Percentiles rank a stretch among this genome's conserved stretches.
Evolutionary conservation across 2,113 vertebrate genomes (phyloP).

Genomic region (Prochilodus magdalenae): DNA sequence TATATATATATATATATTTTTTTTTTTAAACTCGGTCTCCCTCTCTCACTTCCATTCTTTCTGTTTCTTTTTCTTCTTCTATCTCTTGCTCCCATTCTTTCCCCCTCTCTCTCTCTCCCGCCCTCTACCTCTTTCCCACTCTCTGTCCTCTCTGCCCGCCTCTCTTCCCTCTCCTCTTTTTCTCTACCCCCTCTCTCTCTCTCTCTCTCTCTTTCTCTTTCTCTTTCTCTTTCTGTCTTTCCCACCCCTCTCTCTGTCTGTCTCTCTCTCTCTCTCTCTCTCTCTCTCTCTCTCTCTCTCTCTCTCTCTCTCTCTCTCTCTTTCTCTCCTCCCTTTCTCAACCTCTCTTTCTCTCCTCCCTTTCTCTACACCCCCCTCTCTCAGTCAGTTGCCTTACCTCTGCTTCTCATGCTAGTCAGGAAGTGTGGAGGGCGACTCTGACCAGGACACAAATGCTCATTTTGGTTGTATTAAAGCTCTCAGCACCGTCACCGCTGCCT

Average conservation of each 20-base stretch:
- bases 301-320: not conserved
- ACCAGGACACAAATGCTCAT: not conserved
- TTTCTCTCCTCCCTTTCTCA: not conserved
- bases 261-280: not conserved
- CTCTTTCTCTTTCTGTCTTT: not conserved
- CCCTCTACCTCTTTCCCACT: not conserved
- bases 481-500: not conserved
- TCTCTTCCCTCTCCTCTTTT: not conserved
- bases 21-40: too few species aligned
- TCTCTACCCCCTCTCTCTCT: not conserved
- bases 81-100: not conserved
- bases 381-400: not conserved
- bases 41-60: not conserved
- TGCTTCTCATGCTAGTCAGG: not conserved
- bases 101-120: not conserved
- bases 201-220: not conserved
- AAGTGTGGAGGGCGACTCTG: conserved; percentile 17
- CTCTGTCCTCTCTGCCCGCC: not conserved
- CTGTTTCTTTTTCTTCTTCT: not conserved
- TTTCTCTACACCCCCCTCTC: not conserved
- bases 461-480: not conserved
- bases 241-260: not conserved
- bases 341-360: too few species aligned
- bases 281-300: not conserved
- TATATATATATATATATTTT: too few species aligned